Evolutionary conservation across 1,140 invertebrate genomes (phyloP), one percentile per base, ranked within the genome.

Genomic region (Agrypnia vestita): DNA sequence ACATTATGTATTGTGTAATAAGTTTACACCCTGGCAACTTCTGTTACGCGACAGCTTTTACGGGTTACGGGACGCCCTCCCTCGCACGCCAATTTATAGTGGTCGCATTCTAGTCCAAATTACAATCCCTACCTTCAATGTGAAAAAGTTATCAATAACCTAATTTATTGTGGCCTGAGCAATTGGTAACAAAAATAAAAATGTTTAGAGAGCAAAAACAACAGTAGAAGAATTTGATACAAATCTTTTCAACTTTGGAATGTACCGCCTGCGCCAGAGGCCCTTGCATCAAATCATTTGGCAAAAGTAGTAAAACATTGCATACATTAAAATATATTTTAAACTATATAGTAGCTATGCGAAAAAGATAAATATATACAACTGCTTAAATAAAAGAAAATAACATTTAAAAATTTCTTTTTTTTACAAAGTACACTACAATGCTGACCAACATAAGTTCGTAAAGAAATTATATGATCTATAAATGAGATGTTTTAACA

Each of bases 171-270:
- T 21, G 55, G 55, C 55, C 53, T 19, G 25, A 64, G 21, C 43
- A 64, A 21, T 25, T 64, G 43, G 10, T 69, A 17, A 69, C 13
- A 4, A 11, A 21, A 72, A 35, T 73, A 55, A 51, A 55, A 21
- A 35, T n/a, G 21, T 51, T 49, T 56, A 73, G 47, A 80, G 78
- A 80, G 78, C 73, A 47, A 59, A 17, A 49, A n/a, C 43, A 72
- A 78, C 53, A 72, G 74, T 64, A 76, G n/a, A 61, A 35, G 76
- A 73, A 73, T 75, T 79, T 79, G 78, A 79, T 79, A 79, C 77
- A 74, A 79, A 79, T 75, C 78, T 75, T 49, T 75, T 53, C 47
- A 74, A 46, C 78, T 80, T 79, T 80, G 78, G 78, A 80, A 80
- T 80, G 78, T 80, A 17, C 51, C 25, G 77, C 49, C 76, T 78